A percentile compares a stretch with the other conserved stretches of the same genome.
Evolutionary conservation across 1,140 invertebrate genomes (phyloP).

Genomic region (Solenopsis fugax): DNA sequence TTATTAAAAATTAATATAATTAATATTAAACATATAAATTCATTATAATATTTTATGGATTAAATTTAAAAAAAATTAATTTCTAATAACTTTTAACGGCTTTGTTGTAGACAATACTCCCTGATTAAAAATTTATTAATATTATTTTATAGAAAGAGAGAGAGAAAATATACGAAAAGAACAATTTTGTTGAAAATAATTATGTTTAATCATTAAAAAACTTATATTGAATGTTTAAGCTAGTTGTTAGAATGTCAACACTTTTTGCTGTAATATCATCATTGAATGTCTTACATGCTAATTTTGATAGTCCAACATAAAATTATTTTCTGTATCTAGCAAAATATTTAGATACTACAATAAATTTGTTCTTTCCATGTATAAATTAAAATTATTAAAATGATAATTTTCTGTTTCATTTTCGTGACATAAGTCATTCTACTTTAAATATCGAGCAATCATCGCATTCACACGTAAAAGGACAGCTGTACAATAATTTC

Average conservation of each 20-base stretch:
- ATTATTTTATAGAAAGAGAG: not conserved
- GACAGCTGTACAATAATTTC: constrained; percentile 27
- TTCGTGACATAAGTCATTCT: not conserved
- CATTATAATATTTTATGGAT: not conserved
- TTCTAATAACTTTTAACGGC: not conserved
- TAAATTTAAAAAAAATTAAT: not conserved
- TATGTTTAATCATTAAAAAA: too few species aligned
- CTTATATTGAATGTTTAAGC: too few species aligned
- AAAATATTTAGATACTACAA: too few species aligned
- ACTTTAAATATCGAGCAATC: constrained; percentile 30
- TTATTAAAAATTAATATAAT: not conserved
- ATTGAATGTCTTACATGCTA: too few species aligned
- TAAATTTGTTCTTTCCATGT: too few species aligned
- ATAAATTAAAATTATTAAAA: not conserved
- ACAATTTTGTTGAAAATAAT: too few species aligned
- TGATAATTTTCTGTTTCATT: not conserved
- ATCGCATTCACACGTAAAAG: constrained; percentile 10
- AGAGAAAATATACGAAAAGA: too few species aligned
- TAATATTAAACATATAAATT: not conserved
- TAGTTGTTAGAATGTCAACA: too few species aligned
- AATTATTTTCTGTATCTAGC: too few species aligned
- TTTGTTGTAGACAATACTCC: not conserved
- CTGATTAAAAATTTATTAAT: not conserved
- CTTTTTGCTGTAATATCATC: too few species aligned
- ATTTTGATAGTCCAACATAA: too few species aligned